These are phyloP conservation scores for Drosophila willistoni DNA, from an alignment of 1,140 invertebrate genomes.

Conservation along the genomic window DNA sequence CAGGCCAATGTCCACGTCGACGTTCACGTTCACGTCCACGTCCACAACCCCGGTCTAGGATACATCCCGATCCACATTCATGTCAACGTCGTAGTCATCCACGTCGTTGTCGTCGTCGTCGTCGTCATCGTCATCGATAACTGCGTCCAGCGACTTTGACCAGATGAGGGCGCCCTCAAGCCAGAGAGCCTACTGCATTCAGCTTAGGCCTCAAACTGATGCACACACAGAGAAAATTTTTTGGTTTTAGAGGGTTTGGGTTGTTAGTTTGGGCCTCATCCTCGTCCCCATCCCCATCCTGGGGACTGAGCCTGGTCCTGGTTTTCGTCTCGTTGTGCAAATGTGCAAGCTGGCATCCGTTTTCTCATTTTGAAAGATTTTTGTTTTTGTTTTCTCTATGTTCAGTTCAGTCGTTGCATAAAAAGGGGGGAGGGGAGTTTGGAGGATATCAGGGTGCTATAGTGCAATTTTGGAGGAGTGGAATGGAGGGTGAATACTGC, in stretches of 20 bases:
- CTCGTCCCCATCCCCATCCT: slow-evolving; percentile 13
- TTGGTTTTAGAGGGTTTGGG: slow-evolving; percentile 6
- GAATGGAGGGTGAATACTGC: slow-evolving; percentile 21
- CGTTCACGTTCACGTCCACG: not conserved
- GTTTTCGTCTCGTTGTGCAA: slow-evolving; percentile 65
- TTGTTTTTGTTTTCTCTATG: slow-evolving; percentile 73
- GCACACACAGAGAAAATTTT: slow-evolving; percentile 21
- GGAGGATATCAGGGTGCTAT: no score
- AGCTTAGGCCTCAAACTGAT: slow-evolving; percentile 49
- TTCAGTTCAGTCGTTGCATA: slow-evolving; percentile 57
- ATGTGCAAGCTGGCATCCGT: slow-evolving; percentile 80
- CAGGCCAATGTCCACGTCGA: not conserved
- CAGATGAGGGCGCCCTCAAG: slow-evolving; percentile 57
- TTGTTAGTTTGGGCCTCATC: slow-evolving; percentile 30
- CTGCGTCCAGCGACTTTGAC: slow-evolving; percentile 66
- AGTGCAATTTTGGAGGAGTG: not conserved
- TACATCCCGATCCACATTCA: slow-evolving; percentile 16
- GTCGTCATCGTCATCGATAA: slow-evolving; percentile 73
- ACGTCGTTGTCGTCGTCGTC: slow-evolving; percentile 55
- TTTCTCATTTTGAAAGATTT: slow-evolving; percentile 75
- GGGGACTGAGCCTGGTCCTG: slow-evolving; percentile 8
- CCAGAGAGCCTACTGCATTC: slow-evolving; percentile 46
- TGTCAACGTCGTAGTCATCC: slow-evolving; percentile 25
- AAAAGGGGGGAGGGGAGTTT: not conserved
- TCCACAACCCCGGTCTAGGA: not conserved